Base-by-base conservation (phyloP, 2,888 invertebrate species). In the Rhodophaea formosa region DNA sequence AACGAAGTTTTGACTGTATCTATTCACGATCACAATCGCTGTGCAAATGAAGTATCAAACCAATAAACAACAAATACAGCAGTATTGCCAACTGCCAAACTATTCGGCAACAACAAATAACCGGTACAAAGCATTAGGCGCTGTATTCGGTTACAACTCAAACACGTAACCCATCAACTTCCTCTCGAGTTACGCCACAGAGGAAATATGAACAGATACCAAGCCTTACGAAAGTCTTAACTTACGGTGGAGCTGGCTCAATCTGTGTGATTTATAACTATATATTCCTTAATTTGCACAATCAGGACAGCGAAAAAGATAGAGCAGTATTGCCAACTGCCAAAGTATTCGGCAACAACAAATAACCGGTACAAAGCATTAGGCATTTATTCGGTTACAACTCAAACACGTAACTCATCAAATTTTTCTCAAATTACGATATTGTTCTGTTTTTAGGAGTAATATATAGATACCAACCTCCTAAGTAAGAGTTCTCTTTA, bases 131-230 rank as follows among this genome's bases (percentile, higher is more conserved):
- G 79, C 76, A 75, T 77, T 75, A 76, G 70, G 66, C 78, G 85
- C 87, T 86, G 66, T 86, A 85, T 89, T 79, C 66, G 71, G 85
- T 90, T 89, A 79, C 89, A 68, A 61, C 65, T 72, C 75, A 87
- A 86, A 89, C 85, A 87, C 71, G 75, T 79, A 80, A 79, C 82
- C 86, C 88, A 84, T 86, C 86, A 79, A 81, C 75, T 80, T 70
- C 65, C 70, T 82, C 81, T 80, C 75, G 57, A 76, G 84, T 90
- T 89, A 86, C 90, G 80, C 82, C 35, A 51, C 35, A 43, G 43
- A 44, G 29, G 23, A 43, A 10, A 43, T 29, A 42, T 5, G 7
- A 1, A 8, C 16, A 16, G 16, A 16, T 14, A 1, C 30, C 30
- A 46, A 46, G 12, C 16, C 23, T 6, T 10, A 29, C 12, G 23